Evolutionary conservation across 92 coral and sea anemone genomes (phyloP).

Genomic region (Pocillopora grandis): DNA sequence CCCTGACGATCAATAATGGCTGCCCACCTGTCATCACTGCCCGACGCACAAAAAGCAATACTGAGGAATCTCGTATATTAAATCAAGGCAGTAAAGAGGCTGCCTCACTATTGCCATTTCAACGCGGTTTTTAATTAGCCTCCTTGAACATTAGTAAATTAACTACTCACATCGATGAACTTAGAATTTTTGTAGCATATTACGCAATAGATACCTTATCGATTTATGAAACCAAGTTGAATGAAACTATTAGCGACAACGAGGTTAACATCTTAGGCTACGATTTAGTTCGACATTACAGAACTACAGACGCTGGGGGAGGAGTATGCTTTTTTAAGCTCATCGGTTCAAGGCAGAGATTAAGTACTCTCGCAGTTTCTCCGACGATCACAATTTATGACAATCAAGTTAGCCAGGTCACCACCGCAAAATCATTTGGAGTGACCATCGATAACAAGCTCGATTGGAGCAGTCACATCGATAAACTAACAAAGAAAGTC

Average conservation of each 20-base stretch:
- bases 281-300: conserved; percentile 48
- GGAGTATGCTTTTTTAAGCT: conserved; percentile 13
- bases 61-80: conserved; percentile 25
- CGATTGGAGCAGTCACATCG: too few relatives aligned
- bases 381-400: too few relatives aligned
- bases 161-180: neutral
- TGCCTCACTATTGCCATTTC: conserved; percentile 35
- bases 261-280: conserved; percentile 55
- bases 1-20: too few relatives aligned
- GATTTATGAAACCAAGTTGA: conserved; percentile 48
- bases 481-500: too few relatives aligned
- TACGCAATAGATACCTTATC: conserved; percentile 20
- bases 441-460: too few relatives aligned
- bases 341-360: too few relatives aligned
- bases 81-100: conserved; percentile 34
- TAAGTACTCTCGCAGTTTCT: too few relatives aligned
- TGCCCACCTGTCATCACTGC: neutral
- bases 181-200: conserved; percentile 2
- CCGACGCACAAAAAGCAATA: conserved; percentile 25
- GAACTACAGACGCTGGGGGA: conserved; percentile 46
- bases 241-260: conserved; percentile 39
- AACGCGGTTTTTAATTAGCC: conserved; percentile 44
- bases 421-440: too few relatives aligned
- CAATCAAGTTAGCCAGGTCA: too few relatives aligned
- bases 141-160: conserved; percentile 27